Base-by-base conservation (phyloP, 2,797 vertebrate species). In the Fundulus diaphanus region DNA sequence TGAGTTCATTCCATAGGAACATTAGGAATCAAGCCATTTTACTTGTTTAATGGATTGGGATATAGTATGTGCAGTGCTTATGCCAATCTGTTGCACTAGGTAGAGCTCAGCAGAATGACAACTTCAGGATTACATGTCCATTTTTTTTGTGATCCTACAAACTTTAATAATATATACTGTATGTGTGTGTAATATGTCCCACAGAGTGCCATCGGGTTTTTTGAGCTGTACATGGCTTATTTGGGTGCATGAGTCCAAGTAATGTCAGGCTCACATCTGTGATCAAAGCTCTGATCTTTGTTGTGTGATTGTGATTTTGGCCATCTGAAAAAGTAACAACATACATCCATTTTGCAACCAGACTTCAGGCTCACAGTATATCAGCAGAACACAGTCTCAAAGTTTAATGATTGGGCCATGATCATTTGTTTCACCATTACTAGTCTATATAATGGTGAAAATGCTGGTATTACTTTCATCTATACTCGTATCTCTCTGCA, bases 251-350 rank as follows among this genome's bases (percentile, higher is more conserved):
- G 29, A 59, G 70, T 63, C 56, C 49, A 74, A 52, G 72, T 81
- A 42, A 70, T 82, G 40, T 78, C 57, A 52, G 27, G n/a, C 29
- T 71, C 16, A 44, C 44, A 70, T 70, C 57, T 80, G 56, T 68
- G 59, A 79, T 79, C 61, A 85, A 73, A 74, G 75, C 72, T n/a
- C 20, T 78, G 78, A 40, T 61, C n/a, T 74, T 67, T 76, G 16
- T 31, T 31, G 2, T 69, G 35, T 70, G 29, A 68, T 70, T 61
- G 67, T 61, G 52, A 31, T 70, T 63, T 44, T n/a, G 40, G 18
- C 54, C 66, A 44, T n/a, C 56, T 70, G 57, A 59, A 48, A 22
- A 71, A 13, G 56, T 27, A 40, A 15, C 15, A 3, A 22, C 16
- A 7, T 31, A 33, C 46, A 73, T 70, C 11, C 1, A 24, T 76